Base-by-base conservation (phyloP, 2,888 invertebrate genomes). In the Plagodis pulveraria region DNA sequence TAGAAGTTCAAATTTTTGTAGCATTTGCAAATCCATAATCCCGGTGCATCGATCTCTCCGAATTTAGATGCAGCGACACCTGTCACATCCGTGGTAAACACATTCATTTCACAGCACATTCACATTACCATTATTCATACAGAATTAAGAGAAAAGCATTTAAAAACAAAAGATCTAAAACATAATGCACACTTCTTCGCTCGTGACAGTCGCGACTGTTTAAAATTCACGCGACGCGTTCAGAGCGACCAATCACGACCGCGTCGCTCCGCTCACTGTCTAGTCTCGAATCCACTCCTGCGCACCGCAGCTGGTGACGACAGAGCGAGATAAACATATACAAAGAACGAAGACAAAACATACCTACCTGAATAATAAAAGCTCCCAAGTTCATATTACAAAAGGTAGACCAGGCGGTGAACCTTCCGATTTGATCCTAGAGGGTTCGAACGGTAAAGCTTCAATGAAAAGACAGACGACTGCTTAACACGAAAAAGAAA, bases 231-330 rank as follows among this genome's bases (percentile, higher is more conserved):
- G 81, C 81, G 80, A 77, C 69, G 73, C 74, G 77, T 76, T 58
- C 67, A 63, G 74, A 63, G 69, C 90, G 81, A 84, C 91, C 86
- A 84, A 85, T 87, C 89, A 83, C 89, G 83, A 77, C 82, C 78
- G 82, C 85, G 86, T 78, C 87, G 85, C 84, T 82, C 79, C 89
- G 90, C 89, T 87, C 82, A 92, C 92, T 92, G 81, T 87, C 87
- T 86, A 81, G 80, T 81, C 78, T 80, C 73, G 76, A 77, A 83
- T 79, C 86, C 73, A 87, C 91, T 90, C 90, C 84, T 84, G 89
- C 91, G 87, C 90, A 86, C 73, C 73, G 77, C 76, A 81, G 76
- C 74, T 71, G 78, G 77, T 77, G 72, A 75, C 75, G 88, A 76
- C 78, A 62, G 81, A 85, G 77, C 63, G 83, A 81, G 87, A 87